Evolutionary conservation across 1,140 invertebrate species (phyloP), one percentile per base, ranked within the genome.

Genomic region (Eubasilissa regina): DNA sequence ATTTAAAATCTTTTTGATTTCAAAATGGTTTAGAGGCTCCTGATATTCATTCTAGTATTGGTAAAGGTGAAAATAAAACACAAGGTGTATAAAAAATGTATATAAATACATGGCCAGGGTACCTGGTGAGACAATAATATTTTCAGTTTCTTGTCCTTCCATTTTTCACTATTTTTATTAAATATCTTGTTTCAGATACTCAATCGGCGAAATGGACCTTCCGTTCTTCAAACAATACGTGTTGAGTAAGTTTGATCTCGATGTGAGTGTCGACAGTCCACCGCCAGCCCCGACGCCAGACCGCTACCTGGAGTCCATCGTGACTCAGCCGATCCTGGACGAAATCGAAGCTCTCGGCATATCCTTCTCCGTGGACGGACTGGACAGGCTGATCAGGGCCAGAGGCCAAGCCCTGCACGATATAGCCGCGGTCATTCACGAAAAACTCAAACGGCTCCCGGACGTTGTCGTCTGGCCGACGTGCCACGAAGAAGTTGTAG

Each of bases 371-470:
- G 87, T 91, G 58, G 93, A 95, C 25, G 94, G 94, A 0, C 89
- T 96, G 64, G 97, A 99, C 85, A 90, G 98, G 72, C 86, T 99
- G 17, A 93, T 98, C 75, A 90, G 97, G 64, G 94, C 96, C n/a
- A 98, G 99, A 88, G 98, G 98, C 7, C 97, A 99, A 86, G 98
- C 98, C 0, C 87, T 99, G 10, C 92, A 96, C 82, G 98, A 99
- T 85, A 95, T 99, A 77, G 94, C 94, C 83, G 88, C 91, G 8
- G 85, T 99, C 47, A 91, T 95, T 84, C 86, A 90, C 53, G 93
- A 94, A 64, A 91, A 86, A 58, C 95, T 97, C 84, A 89, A 92
- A 11, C 91, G 97, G 81, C 96, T 99, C 86, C 97, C 97, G 0
- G 98, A 99, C 85, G 84, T 99, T 8, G 95, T 99, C 0, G 89